Conservation (phyloP, 2,888 invertebrate species). For the Cantharis flavilabris region DNA sequence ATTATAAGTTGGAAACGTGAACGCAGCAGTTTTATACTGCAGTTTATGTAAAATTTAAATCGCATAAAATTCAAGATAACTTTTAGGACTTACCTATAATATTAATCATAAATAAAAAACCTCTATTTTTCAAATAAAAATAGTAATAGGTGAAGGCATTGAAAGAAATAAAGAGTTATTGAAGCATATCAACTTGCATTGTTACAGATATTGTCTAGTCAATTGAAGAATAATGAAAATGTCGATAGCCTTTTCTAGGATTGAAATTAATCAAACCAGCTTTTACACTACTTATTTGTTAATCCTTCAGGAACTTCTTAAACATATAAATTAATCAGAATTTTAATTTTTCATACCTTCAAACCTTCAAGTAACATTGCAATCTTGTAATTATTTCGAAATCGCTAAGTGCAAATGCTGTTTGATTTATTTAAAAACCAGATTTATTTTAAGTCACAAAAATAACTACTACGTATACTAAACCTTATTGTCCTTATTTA, state of each 20-base stretch:
- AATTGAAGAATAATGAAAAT: not conserved
- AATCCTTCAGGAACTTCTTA: not conserved
- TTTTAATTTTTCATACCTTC: not conserved
- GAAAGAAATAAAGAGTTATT: not conserved
- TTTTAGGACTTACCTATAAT: not conserved
- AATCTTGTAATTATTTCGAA: not conserved
- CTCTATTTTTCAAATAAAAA: not conserved
- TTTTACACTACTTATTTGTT: not conserved
- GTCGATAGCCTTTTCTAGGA: not conserved
- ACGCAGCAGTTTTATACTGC: not conserved
- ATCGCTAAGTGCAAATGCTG: not conserved
- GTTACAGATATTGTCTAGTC: not conserved
- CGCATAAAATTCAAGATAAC: not conserved
- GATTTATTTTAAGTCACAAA: not conserved
- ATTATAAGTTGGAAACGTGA: slow-evolving; percentile 5
- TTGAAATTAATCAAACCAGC: not conserved
- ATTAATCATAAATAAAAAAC: not conserved
- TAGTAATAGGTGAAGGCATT: not conserved
- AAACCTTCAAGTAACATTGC: not conserved
- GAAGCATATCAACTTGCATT: not conserved
- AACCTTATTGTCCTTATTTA: not conserved
- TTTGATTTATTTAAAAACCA: not conserved
- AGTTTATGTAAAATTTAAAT: not conserved
- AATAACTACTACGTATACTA: not conserved
- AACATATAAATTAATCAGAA: not conserved